These are phyloP conservation scores for Neoaliturus tenellus DNA, from an alignment of 2,888 invertebrate genomes.

Conservation along the genomic window DNA sequence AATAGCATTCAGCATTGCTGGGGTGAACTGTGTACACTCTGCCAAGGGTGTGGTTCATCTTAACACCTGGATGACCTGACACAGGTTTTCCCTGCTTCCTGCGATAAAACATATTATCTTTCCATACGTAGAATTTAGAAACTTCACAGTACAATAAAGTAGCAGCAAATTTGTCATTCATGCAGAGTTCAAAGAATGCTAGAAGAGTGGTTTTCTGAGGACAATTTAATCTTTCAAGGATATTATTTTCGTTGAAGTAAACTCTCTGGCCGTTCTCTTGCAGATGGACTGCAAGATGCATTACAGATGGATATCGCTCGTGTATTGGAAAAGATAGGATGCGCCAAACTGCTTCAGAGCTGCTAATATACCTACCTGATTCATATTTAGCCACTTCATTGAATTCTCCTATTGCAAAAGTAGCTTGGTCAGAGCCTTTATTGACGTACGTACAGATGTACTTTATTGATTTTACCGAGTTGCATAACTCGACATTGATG, in stretches of 20 bases:
- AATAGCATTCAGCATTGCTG: slow-evolving; percentile 63
- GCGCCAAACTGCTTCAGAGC: slow-evolving; percentile 67
- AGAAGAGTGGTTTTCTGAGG: background rate
- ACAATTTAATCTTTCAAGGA: background rate
- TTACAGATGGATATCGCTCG: slow-evolving; percentile 66
- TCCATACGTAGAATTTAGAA: slow-evolving; percentile 62
- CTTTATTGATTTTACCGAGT: slow-evolving; percentile 70
- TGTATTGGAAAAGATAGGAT: slow-evolving; percentile 69
- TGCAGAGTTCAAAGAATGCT: slow-evolving; percentile 64
- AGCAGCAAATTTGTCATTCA: slow-evolving; percentile 51
- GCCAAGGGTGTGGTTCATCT: slow-evolving; percentile 66
- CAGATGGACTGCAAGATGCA: slow-evolving; percentile 67
- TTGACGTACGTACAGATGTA: slow-evolving; percentile 70
- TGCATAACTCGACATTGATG: slow-evolving; percentile 69
- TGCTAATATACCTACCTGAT: slow-evolving; percentile 66
- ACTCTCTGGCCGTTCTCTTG: slow-evolving; percentile 65
- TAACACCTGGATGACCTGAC: slow-evolving; percentile 56
- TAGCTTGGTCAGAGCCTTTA: slow-evolving; percentile 62
- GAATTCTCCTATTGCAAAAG: slow-evolving; percentile 4
- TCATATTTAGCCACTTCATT: slow-evolving; percentile 66
- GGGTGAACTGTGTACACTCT: slow-evolving; percentile 67
- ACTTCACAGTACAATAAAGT: slow-evolving; percentile 63
- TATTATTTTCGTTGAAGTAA: slow-evolving; percentile 61
- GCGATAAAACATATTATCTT: slow-evolving; percentile 37
- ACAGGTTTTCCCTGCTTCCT: slow-evolving; percentile 33